These are phyloP conservation scores for Papilio elwesi DNA, from an alignment of 2,888 invertebrate genomes.

Conservation along the genomic window DNA sequence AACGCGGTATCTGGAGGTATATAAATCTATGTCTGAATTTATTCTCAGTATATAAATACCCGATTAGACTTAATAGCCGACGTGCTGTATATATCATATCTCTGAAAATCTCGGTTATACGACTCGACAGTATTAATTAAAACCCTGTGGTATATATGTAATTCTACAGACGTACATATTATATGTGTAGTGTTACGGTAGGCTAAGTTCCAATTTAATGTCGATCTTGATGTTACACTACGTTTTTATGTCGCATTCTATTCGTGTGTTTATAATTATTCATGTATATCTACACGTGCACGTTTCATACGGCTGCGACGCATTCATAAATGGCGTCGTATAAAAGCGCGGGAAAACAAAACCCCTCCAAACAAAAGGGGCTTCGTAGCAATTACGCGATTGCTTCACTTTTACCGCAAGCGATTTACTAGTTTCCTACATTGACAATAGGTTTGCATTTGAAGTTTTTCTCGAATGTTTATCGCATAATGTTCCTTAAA, in stretches of 20 bases:
- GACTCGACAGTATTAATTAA: constrained; percentile 78
- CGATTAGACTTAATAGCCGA: neutral
- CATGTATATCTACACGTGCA: constrained; percentile 15
- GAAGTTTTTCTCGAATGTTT: constrained; percentile 37
- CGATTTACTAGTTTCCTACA: constrained; percentile 41
- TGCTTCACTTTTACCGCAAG: constrained; percentile 38
- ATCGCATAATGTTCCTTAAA: constrained; percentile 37
- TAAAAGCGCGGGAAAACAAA: constrained; percentile 12
- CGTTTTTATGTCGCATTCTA: constrained; percentile 54
- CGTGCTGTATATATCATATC: constrained; percentile 70
- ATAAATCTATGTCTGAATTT: too few relatives aligned
- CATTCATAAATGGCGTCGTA: constrained; percentile 25
- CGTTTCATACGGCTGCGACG: constrained; percentile 1
- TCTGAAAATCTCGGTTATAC: constrained; percentile 69
- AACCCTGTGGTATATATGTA: constrained; percentile 70
- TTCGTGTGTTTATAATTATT: constrained; percentile 34
- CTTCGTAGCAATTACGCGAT: constrained; percentile 36
- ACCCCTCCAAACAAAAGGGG: constrained; percentile 22
- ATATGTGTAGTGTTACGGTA: constrained; percentile 67
- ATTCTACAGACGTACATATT: constrained; percentile 62
- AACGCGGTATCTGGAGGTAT: too few relatives aligned
- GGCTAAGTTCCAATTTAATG: constrained; percentile 64
- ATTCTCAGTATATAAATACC: constrained; percentile 12
- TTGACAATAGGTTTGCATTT: constrained; percentile 41
- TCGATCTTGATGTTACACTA: constrained; percentile 63